phyloP scores from a whole-genome alignment of 2,797 vertebrate species.

The Urosaurus nigricauda region DNA sequence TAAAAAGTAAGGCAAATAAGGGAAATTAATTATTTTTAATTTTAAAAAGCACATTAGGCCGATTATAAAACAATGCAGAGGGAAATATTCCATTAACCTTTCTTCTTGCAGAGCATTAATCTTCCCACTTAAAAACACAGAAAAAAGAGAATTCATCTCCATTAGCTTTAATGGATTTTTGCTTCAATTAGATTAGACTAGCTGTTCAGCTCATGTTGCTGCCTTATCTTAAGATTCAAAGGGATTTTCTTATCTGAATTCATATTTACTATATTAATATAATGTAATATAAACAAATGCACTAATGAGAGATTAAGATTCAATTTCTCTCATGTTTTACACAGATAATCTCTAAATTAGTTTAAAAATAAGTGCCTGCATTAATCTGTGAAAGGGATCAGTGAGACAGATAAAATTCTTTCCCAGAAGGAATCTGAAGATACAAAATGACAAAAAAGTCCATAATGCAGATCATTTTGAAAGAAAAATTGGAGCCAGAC shows the following conservation, averaged over 20 bases:
- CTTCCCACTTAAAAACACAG: not conserved
- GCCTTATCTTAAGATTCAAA: not conserved
- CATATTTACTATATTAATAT: not conserved
- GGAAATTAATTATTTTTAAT: not conserved
- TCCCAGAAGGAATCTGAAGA: not conserved
- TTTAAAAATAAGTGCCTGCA: not conserved
- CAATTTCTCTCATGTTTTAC: constrained; percentile 14
- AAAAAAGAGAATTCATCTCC: not conserved
- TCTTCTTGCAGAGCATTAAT: not conserved
- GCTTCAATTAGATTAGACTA: not conserved
- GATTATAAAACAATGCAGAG: not conserved
- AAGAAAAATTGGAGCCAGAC: not conserved
- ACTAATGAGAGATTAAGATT: constrained; percentile 20
- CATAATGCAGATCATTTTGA: not conserved
- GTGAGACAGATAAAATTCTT: not conserved
- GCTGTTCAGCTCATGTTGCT: not conserved
- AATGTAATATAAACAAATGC: not conserved
- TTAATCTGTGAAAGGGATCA: constrained; percentile 3
- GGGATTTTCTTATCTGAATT: not conserved
- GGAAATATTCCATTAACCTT: not conserved
- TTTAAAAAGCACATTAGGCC: not conserved
- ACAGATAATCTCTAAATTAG: constrained; percentile 1
- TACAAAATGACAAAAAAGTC: not conserved
- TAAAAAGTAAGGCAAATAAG: not conserved
- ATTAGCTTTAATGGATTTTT: not conserved